Evolutionary conservation across 2,888 invertebrate species (phyloP), one percentile per base, ranked within the genome.

Genomic region (Cotesia congregata): DNA sequence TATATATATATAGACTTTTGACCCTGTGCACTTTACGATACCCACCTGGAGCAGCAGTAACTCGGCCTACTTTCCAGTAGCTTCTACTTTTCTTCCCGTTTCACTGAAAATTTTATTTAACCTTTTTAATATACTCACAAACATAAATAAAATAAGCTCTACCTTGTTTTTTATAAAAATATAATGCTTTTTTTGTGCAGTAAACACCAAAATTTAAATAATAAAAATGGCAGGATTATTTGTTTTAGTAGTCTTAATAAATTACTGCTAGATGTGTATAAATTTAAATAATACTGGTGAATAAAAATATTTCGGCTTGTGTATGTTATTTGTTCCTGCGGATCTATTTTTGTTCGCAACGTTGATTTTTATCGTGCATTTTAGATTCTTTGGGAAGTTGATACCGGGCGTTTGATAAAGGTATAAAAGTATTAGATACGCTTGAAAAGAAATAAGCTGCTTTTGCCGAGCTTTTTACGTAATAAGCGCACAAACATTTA

Each of bases 321-420:
- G 3, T 50, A 12, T 50, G 30, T 12, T 50, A 12, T 12, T 12
- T 50, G 7, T 50, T 50, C 12, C 7, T 50, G 12, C 7, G 9
- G 12, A 9, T 59, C 41, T 30, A 70, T 60, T 41, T 59, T 70
- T 30, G 15, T 70, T 70, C 60, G 70, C 70, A 70, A 70, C 60
- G 70, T 70, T 70, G 70, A 70, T 70, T 70, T 59, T 70, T 59
- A 70, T 70, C 50, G 70, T 30, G 30, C 12, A 50, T 50, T 50
- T 12, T 50, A 30, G 30, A 30, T 30, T 30, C 30, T 50, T 50
- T 12, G 50, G 50, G 7, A 12, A 50, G 9, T 50, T 50, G 7
- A 50, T 50, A 7, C 50, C 12, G 50, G 9, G 12, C 50, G 50
- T 50, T 50, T 50, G 50, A 50, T 50, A 50, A 50, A 50, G 50